These are phyloP conservation scores for Artibeus jamaicensis DNA, from an alignment of 2,797 vertebrate species.

Conservation along the genomic window DNA sequence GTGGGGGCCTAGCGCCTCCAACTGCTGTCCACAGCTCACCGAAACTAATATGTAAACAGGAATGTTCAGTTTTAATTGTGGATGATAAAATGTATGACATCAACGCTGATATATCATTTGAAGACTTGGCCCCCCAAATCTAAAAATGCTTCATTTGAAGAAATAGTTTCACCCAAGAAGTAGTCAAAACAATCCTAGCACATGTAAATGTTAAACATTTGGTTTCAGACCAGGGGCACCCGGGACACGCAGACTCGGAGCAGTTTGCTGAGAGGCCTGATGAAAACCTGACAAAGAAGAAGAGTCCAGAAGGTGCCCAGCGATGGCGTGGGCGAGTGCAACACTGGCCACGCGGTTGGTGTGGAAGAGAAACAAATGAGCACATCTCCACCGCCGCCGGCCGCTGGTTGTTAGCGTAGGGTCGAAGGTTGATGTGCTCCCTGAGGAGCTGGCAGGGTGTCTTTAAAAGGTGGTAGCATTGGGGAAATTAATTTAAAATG, in stretches of 20 bases:
- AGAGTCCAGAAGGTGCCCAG: background rate
- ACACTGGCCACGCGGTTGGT: background rate
- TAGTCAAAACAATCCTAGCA: background rate
- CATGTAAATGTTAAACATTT: background rate
- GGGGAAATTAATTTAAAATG: background rate
- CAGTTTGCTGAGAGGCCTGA: background rate
- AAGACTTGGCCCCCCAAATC: background rate
- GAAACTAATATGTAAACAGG: background rate
- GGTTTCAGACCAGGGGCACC: background rate
- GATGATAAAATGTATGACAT: background rate
- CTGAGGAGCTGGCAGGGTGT: background rate
- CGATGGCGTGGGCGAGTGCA: too few species aligned
- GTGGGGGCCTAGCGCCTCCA: background rate
- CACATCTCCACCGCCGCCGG: background rate
- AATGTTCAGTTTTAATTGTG: background rate
- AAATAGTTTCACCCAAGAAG: background rate
- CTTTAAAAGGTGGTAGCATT: background rate
- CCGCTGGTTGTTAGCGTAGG: background rate
- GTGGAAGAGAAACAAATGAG: background rate
- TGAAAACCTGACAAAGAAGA: background rate
- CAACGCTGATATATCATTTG: background rate
- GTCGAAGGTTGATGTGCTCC: background rate
- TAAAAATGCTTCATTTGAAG: conserved; percentile 17
- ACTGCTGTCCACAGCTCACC: background rate
- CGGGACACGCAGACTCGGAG: background rate